Conservation (phyloP, 2,113 vertebrate species). For the Crocuta crocuta region DNA sequence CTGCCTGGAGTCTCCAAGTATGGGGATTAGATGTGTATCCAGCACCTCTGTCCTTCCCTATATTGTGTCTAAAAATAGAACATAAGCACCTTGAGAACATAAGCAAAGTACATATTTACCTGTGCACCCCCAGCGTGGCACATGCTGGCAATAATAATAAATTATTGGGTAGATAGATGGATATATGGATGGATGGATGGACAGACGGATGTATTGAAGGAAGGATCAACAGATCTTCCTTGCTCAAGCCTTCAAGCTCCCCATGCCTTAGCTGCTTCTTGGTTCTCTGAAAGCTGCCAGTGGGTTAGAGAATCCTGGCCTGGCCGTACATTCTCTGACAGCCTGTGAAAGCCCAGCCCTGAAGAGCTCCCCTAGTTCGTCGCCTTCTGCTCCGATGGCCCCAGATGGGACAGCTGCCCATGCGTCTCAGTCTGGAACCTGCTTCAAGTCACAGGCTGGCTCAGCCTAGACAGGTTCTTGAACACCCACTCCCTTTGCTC, state of each 20-base stretch:
- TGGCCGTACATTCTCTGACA: neutral
- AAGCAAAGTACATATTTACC: neutral
- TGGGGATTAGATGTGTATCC: neutral
- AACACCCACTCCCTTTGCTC: neutral
- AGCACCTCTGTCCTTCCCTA: neutral
- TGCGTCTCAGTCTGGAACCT: neutral
- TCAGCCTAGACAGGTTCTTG: neutral
- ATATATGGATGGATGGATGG: no score
- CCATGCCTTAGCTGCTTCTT: neutral
- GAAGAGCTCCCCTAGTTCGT: no score
- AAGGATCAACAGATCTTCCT: neutral
- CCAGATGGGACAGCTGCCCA: neutral
- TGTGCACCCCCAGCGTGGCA: neutral
- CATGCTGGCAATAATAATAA: neutral
- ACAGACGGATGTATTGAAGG: neutral
- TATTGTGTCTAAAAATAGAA: neutral
- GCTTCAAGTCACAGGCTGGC: neutral
- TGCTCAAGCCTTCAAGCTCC: neutral
- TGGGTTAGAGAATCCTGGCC: neutral
- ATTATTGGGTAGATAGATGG: neutral
- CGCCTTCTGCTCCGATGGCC: neutral
- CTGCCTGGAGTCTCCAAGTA: neutral
- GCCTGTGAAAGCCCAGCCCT: neutral
- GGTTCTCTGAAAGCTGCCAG: conserved; percentile 1
- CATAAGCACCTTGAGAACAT: neutral